These are phyloP conservation scores for Antrozous pallidus DNA, from an alignment of 2,797 vertebrate genomes.

Conservation along the genomic window DNA sequence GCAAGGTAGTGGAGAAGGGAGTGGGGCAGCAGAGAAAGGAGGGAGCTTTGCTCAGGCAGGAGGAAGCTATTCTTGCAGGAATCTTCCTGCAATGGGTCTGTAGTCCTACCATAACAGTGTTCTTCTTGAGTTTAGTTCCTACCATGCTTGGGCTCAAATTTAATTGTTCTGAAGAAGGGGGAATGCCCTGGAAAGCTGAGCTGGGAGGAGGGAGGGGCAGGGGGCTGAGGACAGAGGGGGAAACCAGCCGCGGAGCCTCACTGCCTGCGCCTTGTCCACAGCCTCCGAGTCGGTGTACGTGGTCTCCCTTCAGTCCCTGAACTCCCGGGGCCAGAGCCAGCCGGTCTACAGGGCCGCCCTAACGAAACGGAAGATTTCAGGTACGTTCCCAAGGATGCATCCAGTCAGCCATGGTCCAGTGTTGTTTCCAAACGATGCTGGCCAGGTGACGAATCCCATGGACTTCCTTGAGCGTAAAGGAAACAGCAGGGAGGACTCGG, in stretches of 20 bases:
- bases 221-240: background rate
- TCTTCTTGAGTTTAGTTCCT: background rate
- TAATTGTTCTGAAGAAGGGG: background rate
- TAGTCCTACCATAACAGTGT: background rate
- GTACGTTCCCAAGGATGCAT: conserved; percentile 78
- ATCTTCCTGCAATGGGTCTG: too few relatives aligned
- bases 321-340: conserved; percentile 85
- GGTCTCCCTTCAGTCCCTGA: conserved; percentile 95
- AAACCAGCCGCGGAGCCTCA: conserved; percentile 10
- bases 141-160: background rate
- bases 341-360: conserved; percentile 85
- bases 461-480: background rate
- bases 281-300: conserved; percentile 98
- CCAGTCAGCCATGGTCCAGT: background rate
- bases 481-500: background rate
- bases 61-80: too few relatives aligned
- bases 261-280: conserved; percentile 79
- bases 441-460: accelerated
- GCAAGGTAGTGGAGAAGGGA: too few relatives aligned
- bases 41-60: too few relatives aligned
- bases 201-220: background rate
- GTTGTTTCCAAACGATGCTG: background rate
- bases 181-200: background rate
- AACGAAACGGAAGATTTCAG: conserved; percentile 89
- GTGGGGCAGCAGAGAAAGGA: too few relatives aligned